Evolutionary conservation across 2,888 invertebrate species (phyloP).

Genomic region (Mantis religiosa): DNA sequence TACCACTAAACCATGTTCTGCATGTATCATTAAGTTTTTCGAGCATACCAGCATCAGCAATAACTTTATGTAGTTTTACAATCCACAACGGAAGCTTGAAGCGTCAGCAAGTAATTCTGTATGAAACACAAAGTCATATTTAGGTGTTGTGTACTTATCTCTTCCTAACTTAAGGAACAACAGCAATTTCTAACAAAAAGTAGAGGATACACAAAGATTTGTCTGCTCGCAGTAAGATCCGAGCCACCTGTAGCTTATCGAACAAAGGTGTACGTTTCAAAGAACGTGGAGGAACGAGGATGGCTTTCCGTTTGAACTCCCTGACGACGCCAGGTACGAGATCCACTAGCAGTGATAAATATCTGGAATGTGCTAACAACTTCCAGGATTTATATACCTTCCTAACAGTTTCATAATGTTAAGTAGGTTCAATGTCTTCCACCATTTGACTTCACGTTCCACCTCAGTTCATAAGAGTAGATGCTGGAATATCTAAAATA

Average conservation of each 20-base stretch:
- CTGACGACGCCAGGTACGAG: neutral
- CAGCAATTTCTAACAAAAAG: neutral
- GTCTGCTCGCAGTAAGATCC: neutral
- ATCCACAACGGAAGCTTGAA: too few species aligned
- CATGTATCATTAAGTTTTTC: too few species aligned
- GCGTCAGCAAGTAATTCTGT: neutral
- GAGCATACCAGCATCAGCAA: too few species aligned
- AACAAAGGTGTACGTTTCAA: neutral
- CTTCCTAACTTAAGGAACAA: neutral
- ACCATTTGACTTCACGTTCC: too few species aligned
- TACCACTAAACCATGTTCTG: too few species aligned
- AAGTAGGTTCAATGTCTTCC: too few species aligned
- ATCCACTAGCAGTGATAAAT: neutral
- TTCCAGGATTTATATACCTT: too few species aligned
- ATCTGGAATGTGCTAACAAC: neutral
- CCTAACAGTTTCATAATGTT: too few species aligned
- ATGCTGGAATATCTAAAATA: too few species aligned
- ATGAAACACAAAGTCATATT: neutral
- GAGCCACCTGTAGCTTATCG: neutral
- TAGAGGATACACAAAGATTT: neutral
- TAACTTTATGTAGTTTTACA: too few species aligned
- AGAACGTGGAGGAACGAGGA: neutral
- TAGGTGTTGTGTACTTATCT: neutral
- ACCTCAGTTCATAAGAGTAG: too few species aligned
- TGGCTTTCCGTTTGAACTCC: neutral